phyloP scores from a whole-genome alignment of 2,797 vertebrate genomes.

The Eremophila alpestris region DNA sequence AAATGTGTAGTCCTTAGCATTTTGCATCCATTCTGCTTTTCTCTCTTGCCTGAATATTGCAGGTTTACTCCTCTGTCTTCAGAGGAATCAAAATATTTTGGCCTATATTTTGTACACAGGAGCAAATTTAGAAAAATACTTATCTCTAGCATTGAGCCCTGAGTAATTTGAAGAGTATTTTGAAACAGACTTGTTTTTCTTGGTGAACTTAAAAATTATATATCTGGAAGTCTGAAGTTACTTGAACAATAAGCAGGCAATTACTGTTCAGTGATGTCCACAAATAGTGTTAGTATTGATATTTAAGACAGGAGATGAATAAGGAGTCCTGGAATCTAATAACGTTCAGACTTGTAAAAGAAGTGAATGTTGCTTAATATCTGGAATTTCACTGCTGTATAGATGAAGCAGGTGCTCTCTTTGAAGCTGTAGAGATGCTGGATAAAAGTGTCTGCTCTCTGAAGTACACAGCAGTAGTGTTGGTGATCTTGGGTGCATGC shows the following conservation, averaged over 20 bases:
- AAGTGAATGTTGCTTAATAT: neutral
- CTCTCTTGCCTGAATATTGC: neutral
- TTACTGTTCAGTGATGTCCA: neutral
- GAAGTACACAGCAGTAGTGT: neutral
- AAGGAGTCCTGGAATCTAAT: neutral
- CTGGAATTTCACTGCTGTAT: neutral
- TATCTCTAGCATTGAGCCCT: neutral
- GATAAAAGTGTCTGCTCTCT: neutral
- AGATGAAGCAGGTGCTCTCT: neutral
- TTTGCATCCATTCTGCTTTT: neutral
- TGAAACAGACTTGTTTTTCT: neutral
- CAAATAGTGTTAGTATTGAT: neutral
- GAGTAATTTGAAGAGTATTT: neutral
- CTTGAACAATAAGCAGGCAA: neutral
- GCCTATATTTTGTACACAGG: neutral
- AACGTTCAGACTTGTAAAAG: neutral
- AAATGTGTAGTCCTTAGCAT: neutral
- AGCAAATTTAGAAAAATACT: neutral
- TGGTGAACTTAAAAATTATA: rapidly evolving
- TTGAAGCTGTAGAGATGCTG: neutral
- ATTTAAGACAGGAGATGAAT: neutral
- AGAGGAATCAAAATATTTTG: neutral
- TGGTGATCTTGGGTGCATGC: neutral
- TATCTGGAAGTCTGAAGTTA: neutral
- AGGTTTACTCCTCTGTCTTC: neutral